Conservation (phyloP, 2,113 vertebrate species). For the Condylura cristata region DNA sequence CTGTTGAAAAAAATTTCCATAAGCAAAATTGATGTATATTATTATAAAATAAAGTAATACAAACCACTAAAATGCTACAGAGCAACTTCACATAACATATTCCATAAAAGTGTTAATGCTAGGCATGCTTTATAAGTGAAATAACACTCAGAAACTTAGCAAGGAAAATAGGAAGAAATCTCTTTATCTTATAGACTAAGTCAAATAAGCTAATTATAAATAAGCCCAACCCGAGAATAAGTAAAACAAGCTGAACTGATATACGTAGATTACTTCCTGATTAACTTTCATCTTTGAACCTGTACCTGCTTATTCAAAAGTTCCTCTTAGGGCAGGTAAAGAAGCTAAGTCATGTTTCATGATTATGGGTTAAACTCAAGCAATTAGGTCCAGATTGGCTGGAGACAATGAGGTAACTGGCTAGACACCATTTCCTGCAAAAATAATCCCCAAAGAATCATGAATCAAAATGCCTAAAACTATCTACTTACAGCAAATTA, state of each 20-base stretch:
- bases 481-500: slow-evolving; percentile 50
- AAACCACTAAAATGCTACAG: neutral
- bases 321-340: neutral
- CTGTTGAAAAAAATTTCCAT: neutral
- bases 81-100: neutral
- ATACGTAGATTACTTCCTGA: neutral
- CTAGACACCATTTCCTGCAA: slow-evolving; percentile 77
- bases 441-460: slow-evolving; percentile 64
- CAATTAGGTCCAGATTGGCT: slow-evolving; percentile 47
- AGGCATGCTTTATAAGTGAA: neutral
- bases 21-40: neutral
- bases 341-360: slow-evolving; percentile 23
- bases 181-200: slow-evolving; percentile 16
- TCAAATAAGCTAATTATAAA: slow-evolving; percentile 46
- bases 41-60: neutral
- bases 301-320: neutral
- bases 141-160: neutral
- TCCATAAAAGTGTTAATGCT: neutral
- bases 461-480: slow-evolving; percentile 78
- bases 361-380: slow-evolving; percentile 57
- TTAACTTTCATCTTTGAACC: slow-evolving; percentile 20
- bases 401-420: slow-evolving; percentile 76
- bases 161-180: slow-evolving; percentile 4
- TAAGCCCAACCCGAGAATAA: neutral
- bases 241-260: slow-evolving; percentile 29